Evolutionary conservation across 30 jellyfish, hydroid and myxozoan species (phyloP).

Genomic region (Phacellophora camtschatica): DNA sequence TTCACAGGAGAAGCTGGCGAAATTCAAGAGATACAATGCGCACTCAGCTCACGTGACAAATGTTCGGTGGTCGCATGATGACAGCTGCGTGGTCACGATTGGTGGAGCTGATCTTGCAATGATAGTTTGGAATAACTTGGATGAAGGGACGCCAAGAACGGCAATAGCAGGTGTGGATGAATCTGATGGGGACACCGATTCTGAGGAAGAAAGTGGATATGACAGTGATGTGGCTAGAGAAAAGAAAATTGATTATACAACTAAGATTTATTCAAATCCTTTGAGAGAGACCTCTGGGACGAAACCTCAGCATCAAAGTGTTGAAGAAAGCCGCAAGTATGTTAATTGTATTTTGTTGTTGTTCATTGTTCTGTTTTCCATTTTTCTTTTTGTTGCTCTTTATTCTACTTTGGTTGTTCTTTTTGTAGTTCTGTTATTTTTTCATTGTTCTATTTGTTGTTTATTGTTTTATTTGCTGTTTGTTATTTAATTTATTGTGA

Average conservation of each 20-base stretch:
- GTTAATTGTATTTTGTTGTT: background rate
- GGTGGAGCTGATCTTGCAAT: conserved; percentile 98
- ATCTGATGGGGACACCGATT: conserved; percentile 81
- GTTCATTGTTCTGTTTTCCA: background rate
- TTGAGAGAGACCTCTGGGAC: conserved; percentile 75
- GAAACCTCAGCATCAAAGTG: conserved; percentile 74
- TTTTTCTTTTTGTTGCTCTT: background rate
- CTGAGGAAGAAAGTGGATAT: conserved; percentile 96
- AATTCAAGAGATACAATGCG: conserved; percentile 86
- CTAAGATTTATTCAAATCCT: conserved; percentile 72
- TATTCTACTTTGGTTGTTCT: too few species aligned
- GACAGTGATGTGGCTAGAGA: conserved; percentile 97
- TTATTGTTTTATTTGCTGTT: too few species aligned
- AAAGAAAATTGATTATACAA: conserved; percentile 81
- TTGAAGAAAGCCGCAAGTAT: conserved; percentile 67
- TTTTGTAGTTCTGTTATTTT: too few species aligned
- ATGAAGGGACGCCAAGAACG: conserved; percentile 38
- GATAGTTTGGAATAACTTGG: conserved; percentile 86
- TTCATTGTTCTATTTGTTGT: too few species aligned
- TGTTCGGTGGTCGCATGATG: conserved; percentile 93
- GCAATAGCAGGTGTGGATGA: conserved; percentile 16
- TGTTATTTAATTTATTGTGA: too few species aligned
- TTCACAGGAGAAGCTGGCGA: conserved; percentile 84
- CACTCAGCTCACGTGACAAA: conserved; percentile 98
- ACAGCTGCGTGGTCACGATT: conserved; percentile 68